Evolutionary conservation across 2,888 invertebrate species (phyloP).

Genomic region (Chromoteleia sp.): DNA sequence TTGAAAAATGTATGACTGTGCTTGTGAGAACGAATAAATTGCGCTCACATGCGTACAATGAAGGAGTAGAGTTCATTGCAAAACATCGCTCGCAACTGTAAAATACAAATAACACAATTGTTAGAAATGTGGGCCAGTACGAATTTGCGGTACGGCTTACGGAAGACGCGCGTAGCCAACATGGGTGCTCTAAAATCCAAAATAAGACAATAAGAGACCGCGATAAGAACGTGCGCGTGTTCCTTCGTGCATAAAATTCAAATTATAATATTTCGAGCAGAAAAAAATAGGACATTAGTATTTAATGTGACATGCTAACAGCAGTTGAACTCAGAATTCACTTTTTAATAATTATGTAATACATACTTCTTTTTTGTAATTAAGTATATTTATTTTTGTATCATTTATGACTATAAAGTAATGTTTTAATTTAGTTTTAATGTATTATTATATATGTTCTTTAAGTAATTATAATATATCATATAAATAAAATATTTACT

Average conservation of each 20-base stretch:
- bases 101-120: slow-evolving; percentile 53
- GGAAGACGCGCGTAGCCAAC: slow-evolving; percentile 27
- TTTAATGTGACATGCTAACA: too few relatives aligned
- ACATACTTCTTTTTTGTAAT: too few relatives aligned
- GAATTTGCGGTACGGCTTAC: slow-evolving; percentile 50
- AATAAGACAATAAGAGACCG: slow-evolving; percentile 8
- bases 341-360: too few relatives aligned
- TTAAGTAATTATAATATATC: too few relatives aligned
- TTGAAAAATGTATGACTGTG: slow-evolving; percentile 26
- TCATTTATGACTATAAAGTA: too few relatives aligned
- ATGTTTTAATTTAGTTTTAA: too few relatives aligned
- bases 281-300: too few relatives aligned
- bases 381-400: too few relatives aligned
- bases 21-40: slow-evolving; percentile 48
- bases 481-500: too few relatives aligned
- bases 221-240: neutral
- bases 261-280: slow-evolving; percentile 1
- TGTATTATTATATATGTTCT: too few relatives aligned
- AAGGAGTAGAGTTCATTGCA: slow-evolving; percentile 14
- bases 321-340: too few relatives aligned
- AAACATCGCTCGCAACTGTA: slow-evolving; percentile 47
- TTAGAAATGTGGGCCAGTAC: slow-evolving; percentile 49
- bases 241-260: neutral
- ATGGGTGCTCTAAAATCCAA: slow-evolving; percentile 6
- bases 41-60: slow-evolving; percentile 35